Conservation (phyloP, 2,888 invertebrate genomes). For the Pecten maximus region DNA sequence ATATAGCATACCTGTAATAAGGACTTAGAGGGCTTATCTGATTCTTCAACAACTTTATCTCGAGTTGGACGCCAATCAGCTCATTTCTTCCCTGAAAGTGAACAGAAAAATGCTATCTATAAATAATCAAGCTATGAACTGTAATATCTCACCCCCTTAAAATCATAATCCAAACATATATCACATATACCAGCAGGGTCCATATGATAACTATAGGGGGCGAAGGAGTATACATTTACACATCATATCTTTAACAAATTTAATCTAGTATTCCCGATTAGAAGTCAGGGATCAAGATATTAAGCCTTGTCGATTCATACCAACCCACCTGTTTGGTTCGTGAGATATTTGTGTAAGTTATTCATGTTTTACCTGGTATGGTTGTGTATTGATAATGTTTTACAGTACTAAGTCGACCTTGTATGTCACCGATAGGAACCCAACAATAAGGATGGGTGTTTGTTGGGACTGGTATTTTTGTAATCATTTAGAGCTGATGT, state of each 20-base stretch:
- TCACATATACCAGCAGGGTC: not conserved
- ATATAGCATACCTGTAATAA: slow-evolving; percentile 3
- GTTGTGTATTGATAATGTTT: not conserved
- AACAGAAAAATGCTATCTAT: not conserved
- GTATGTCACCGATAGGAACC: not conserved
- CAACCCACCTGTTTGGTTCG: not conserved
- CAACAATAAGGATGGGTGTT: not conserved
- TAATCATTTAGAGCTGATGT: not conserved
- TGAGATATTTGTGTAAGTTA: not conserved
- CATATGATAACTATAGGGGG: not conserved
- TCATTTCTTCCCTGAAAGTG: not conserved
- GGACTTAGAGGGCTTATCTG: slow-evolving; percentile 26
- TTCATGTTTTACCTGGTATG: not conserved
- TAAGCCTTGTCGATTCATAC: not conserved
- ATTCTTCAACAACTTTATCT: not conserved
- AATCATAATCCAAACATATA: not conserved
- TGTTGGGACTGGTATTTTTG: not conserved
- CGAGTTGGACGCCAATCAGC: not conserved
- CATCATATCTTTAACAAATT: not conserved
- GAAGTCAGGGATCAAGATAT: not conserved
- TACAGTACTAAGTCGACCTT: not conserved
- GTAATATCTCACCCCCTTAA: not conserved
- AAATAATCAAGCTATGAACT: not conserved
- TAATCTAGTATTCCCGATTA: not conserved
- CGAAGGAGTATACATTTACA: not conserved